Base-by-base conservation (phyloP, 2,797 vertebrate genomes). In the Cyclopterus lumpus region DNA sequence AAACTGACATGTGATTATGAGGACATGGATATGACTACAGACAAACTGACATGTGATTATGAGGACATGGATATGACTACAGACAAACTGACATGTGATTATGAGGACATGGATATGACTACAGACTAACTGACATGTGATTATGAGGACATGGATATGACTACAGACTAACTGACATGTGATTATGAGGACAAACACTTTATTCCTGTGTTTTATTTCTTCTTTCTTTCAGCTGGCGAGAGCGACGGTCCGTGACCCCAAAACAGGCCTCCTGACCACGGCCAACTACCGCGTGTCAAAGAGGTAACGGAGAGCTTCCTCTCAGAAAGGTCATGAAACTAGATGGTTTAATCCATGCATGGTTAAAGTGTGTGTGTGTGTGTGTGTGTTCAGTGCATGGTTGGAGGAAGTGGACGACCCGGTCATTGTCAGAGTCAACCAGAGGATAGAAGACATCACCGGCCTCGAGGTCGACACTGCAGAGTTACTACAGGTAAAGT, bases 381-480 rank as follows among this genome's bases (percentile, higher is more conserved):
- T 40, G 38, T 44, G 42, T 18, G 42, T 44, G 42, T 44, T 42
- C 53, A 55, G 53, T 22, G 57, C 57, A 1, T 59, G 57, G 57
- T n/a, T 59, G 32, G 57, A 59, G 12, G 57, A 59, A n/a, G 57
- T 28, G 8, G 57, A 59, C 20, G 57, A 59, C 57, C 57, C 32
- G 20, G 32, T 59, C 2, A 59, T 59, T 14, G 32, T 1, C 20
- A 12, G 20, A 36, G 57, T 59, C 32, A 59, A 59, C 57, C 57
- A 59, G 57, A 59, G 57, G 22, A 59, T 59, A 59, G 57, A 36
- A 59, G 57, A 59, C 57, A 12, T 59, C 30, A 59, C 57, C 1
- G 57, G 57, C 57, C 32, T 59, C 8, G 57, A 59, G 22, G 20
- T 59, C n/a, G 57, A 36, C 32, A 59, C 57, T 12, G 57, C 57